Conservation (phyloP, 2,797 vertebrate genomes). For the Myiotriccus ornatus region DNA sequence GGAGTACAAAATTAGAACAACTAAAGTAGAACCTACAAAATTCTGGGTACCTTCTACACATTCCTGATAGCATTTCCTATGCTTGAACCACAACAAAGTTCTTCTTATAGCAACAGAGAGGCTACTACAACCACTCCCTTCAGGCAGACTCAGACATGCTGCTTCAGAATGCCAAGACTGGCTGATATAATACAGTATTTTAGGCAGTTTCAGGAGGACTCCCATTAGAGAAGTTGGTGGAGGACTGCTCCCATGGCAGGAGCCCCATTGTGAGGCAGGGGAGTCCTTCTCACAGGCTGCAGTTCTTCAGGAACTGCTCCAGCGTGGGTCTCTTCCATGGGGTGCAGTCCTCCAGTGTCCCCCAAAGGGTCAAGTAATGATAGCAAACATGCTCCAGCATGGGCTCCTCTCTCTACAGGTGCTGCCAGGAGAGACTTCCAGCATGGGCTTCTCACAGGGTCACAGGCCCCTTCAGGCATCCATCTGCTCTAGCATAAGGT, state of each 20-base stretch:
- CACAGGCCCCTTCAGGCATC: not conserved
- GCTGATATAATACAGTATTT: not conserved
- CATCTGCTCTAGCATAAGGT: not conserved
- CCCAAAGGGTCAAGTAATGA: not conserved
- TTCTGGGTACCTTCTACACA: not conserved
- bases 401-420: not conserved
- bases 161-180: not conserved
- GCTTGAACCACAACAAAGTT: not conserved
- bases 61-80: not conserved
- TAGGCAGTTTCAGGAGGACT: not conserved
- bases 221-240: too few species aligned
- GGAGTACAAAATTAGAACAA: not conserved
- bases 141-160: not conserved
- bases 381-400: not conserved
- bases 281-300: not conserved
- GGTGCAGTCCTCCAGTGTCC: not conserved
- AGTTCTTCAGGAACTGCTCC: not conserved
- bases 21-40: not conserved
- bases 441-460: not conserved
- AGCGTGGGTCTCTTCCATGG: rapidly evolving
- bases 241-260: not conserved
- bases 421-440: too few species aligned
- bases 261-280: too few species aligned
- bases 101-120: not conserved
- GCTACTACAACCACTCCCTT: not conserved